Evolutionary conservation across 2,113 vertebrate genomes (phyloP), one percentile per base, ranked within the genome.

Genomic region (Malaclemys terrapin): DNA sequence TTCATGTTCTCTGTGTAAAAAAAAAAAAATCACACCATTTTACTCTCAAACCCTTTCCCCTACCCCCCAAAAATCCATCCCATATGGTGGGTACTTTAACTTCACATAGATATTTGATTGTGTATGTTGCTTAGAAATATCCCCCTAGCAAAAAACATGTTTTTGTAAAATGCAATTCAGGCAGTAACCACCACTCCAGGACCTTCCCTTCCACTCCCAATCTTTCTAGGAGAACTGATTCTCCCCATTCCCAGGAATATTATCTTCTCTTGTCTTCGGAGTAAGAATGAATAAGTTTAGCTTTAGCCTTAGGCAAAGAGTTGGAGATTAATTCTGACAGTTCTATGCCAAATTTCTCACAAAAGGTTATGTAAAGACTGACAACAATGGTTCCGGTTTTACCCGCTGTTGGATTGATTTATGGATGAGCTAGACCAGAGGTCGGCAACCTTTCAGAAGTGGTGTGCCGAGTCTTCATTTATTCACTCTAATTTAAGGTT

Each of bases 321-420:
- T 7, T 82, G 49, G 56, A 57, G 80, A 54, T 91, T 87, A 35
- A 31, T 93, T 42, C 84, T 20, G 45, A 79, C 14, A 1, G 6
- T 88, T 93, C 79, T 50, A 62, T 88, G 89, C 76, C 87, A 93
- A 85, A 94, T 85, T 80, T 88, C 83, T 79, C 82, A 10, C 86
- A 80, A 11, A 42, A 87, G 53, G 10, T 92, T 93, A 88, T 7
- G 27, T 92, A 92, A 96, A 95, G 88, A 20, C 53, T n/a, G 38
- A 62, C 24, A 89, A 87, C 94, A 65, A 88, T 89, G 85, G 87
- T 78, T 56, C n/a, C 69, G 17, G 80, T 95, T 86, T 3, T 7
- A 57, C 31, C 16, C 11, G 47, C 27, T 27, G 13, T 94, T 69
- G 69, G 19, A 87, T 54, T 95, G 19, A 87, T 54, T 95, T 79